A percentile compares a stretch with the other conserved stretches of the same genome.
Evolutionary conservation across 2,888 invertebrate genomes (phyloP).

Genomic region (Isoperla grammatica): DNA sequence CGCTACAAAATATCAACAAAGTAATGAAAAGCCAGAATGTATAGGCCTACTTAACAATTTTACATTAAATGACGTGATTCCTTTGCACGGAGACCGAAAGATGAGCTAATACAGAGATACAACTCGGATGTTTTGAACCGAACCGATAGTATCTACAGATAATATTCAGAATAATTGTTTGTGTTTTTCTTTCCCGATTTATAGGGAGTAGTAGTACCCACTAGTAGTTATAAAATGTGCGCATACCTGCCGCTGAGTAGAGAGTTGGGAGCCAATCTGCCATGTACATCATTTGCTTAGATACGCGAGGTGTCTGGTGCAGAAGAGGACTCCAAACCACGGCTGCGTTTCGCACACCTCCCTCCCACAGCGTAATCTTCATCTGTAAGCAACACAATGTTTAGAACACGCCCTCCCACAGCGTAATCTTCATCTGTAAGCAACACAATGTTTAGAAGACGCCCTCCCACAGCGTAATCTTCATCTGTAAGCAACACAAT

Average conservation of each 20-base stretch:
- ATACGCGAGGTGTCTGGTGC: conserved; percentile 41
- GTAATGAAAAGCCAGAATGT: no score
- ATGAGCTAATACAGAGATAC: no score
- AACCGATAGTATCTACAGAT: no score
- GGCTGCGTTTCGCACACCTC: conserved; percentile 48
- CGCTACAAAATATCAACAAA: no score
- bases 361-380: conserved; percentile 47
- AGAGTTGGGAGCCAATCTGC: conserved; percentile 52
- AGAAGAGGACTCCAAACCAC: conserved; percentile 48
- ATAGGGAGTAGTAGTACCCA: no score
- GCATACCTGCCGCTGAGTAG: conserved; percentile 39
- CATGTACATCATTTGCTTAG: conserved; percentile 46
- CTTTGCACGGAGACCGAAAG: no score
- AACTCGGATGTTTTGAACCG: no score
- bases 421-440: conserved; percentile 22
- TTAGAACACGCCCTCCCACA: conserved; percentile 49
- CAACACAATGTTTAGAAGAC: no score
- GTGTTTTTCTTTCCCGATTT: background rate
- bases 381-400: conserved; percentile 27
- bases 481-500: no score
- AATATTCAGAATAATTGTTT: background rate
- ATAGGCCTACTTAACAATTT: no score
- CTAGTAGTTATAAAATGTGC: background rate
- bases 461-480: no score
- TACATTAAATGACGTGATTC: no score